These are phyloP conservation scores for Myiozetetes cayanensis DNA, from an alignment of 2,113 vertebrate species.

Conservation along the genomic window DNA sequence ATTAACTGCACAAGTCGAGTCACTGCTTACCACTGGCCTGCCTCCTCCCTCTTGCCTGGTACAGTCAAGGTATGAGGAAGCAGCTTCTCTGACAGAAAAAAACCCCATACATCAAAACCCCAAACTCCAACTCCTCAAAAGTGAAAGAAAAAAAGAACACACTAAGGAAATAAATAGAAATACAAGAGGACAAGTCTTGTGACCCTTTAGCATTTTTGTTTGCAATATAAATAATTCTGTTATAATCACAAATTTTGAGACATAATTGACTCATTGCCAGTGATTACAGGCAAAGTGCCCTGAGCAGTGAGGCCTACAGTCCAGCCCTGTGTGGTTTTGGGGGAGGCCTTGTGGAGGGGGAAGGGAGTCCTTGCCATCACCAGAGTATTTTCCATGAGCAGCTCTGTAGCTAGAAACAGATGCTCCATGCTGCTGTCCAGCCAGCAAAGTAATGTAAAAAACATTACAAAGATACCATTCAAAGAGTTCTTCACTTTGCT, in stretches of 20 bases:
- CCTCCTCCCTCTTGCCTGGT: background rate
- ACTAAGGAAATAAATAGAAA: background rate
- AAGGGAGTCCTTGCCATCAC: slow-evolving; percentile 8
- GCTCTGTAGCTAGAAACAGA: slow-evolving; percentile 81
- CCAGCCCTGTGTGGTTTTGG: background rate
- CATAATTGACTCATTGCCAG: slow-evolving; percentile 36
- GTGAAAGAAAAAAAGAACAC: background rate
- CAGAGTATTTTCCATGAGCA: slow-evolving; percentile 78
- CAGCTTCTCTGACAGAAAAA: background rate
- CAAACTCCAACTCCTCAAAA: background rate
- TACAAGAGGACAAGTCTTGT: background rate
- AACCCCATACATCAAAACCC: background rate
- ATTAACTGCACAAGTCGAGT: background rate
- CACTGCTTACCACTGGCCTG: background rate
- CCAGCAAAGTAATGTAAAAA: slow-evolving; percentile 63
- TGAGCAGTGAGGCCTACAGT: background rate
- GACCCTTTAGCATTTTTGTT: slow-evolving; percentile 2
- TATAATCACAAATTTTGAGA: slow-evolving; percentile 18
- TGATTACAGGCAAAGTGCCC: background rate
- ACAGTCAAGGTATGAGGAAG: background rate
- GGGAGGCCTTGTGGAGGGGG: background rate
- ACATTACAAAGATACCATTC: slow-evolving; percentile 55
- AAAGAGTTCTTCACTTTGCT: slow-evolving; percentile 53
- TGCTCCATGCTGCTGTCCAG: slow-evolving; percentile 59
- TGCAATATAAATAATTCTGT: background rate